phyloP scores from a whole-genome alignment of 2,113 vertebrate genomes.

The Hippocampus guttulatus region DNA sequence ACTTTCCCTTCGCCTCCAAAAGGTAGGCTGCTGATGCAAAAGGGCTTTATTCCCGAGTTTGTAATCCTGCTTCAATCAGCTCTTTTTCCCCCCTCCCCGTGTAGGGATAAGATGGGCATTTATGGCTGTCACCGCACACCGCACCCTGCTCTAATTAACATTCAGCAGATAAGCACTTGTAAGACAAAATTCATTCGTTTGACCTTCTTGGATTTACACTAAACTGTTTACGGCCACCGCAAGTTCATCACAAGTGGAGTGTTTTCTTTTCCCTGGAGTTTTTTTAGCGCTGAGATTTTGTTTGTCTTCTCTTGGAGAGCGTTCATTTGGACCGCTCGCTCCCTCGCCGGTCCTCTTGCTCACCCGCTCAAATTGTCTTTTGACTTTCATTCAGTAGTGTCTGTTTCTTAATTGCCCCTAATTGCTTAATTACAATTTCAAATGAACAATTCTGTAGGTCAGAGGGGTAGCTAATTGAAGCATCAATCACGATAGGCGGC shows the following conservation, averaged over 20 bases:
- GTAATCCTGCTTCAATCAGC: slow-evolving; percentile 77
- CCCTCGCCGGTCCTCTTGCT: slow-evolving; percentile 31
- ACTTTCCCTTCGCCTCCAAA: slow-evolving; percentile 34
- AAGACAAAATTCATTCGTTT: slow-evolving; percentile 69
- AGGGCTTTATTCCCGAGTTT: slow-evolving; percentile 68
- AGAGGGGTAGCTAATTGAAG: slow-evolving; percentile 74
- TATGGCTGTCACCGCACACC: slow-evolving; percentile 56
- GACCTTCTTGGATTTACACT: slow-evolving; percentile 71
- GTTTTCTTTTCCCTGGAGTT: slow-evolving; percentile 39
- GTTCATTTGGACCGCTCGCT: slow-evolving; percentile 58
- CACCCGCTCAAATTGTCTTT: slow-evolving; percentile 65
- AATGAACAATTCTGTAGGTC: slow-evolving; percentile 78
- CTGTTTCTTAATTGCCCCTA: slow-evolving; percentile 76
- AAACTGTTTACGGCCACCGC: slow-evolving; percentile 60
- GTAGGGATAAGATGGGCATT: slow-evolving; percentile 73
- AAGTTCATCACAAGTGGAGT: slow-evolving; percentile 63
- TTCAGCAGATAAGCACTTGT: slow-evolving; percentile 73
- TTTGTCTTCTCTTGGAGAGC: slow-evolving; percentile 47
- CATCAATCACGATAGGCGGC: slow-evolving; percentile 73
- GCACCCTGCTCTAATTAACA: slow-evolving; percentile 69
- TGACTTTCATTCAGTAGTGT: slow-evolving; percentile 71
- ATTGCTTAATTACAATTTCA: slow-evolving; percentile 79
- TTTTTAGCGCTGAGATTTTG: slow-evolving; percentile 44
- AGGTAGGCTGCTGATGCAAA: slow-evolving; percentile 66
- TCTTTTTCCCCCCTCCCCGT: slow-evolving; percentile 56